Evolutionary conservation across 2,113 vertebrate genomes (phyloP).

Genomic region (Argyrosomus japonicus): DNA sequence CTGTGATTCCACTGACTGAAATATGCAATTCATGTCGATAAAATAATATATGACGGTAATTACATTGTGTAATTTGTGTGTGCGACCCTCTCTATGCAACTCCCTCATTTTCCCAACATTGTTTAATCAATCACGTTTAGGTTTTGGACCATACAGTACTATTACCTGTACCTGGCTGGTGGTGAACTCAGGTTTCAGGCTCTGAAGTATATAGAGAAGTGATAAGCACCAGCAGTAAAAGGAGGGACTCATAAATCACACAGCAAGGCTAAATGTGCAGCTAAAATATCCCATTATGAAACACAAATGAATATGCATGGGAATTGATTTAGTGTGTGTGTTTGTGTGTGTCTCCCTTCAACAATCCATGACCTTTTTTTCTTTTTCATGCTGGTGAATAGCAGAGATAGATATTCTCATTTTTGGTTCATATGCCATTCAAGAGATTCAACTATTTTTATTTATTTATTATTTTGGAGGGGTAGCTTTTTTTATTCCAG

Average conservation of each 20-base stretch:
- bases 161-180: neutral
- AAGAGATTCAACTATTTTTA: neutral
- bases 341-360: neutral
- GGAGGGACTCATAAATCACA: constrained; percentile 51
- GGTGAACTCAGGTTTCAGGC: constrained; percentile 8
- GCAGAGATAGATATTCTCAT: no score
- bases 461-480: neutral
- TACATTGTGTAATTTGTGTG: neutral
- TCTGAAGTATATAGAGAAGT: neutral
- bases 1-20: neutral
- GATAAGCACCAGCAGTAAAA: neutral
- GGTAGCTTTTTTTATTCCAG: neutral
- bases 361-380: neutral
- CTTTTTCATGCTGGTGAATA: neutral
- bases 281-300: constrained; percentile 40
- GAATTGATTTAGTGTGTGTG: constrained; percentile 26
- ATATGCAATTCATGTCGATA: neutral
- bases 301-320: constrained; percentile 59
- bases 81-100: neutral
- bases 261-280: constrained; percentile 11
- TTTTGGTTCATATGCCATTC: no score
- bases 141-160: neutral
- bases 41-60: neutral
- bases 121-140: constrained; percentile 25
- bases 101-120: neutral